Evolutionary conservation across 92 coral and sea anemone genomes (phyloP).

Genomic region (Zoanthus sansibaricus): DNA sequence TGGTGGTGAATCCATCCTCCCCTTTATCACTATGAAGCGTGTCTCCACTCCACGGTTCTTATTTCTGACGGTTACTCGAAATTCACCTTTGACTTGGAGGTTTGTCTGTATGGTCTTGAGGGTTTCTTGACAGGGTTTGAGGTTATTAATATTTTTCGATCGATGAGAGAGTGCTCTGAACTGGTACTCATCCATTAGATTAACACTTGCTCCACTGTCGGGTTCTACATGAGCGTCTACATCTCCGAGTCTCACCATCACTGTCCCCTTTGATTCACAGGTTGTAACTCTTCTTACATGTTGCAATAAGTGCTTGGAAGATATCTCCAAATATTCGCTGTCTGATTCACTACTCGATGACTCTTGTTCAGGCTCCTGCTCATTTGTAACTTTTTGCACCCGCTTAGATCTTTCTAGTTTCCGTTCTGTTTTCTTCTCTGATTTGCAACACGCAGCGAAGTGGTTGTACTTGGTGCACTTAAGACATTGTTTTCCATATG

Average conservation of each 20-base stretch:
- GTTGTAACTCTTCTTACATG: neutral
- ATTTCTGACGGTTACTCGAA: conserved; percentile 25
- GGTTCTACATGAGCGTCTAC: conserved; percentile 63
- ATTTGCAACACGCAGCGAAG: no score
- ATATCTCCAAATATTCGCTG: neutral
- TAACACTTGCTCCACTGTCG: conserved; percentile 72
- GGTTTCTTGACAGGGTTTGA: neutral
- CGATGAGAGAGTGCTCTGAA: neutral
- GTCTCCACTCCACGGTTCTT: conserved; percentile 47
- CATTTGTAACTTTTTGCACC: neutral
- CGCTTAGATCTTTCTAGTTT: neutral
- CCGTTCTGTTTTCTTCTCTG: neutral
- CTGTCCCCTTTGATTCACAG: conserved; percentile 33
- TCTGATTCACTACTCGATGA: neutral
- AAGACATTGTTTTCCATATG: no score
- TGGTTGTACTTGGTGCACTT: no score
- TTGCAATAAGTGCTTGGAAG: conserved; percentile 3
- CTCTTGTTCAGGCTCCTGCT: neutral
- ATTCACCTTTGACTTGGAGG: conserved; percentile 33
- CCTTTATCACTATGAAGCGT: conserved; percentile 49
- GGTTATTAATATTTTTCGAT: no score
- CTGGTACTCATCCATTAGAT: conserved; percentile 44
- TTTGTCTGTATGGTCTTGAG: neutral
- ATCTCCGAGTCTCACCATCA: conserved; percentile 2
- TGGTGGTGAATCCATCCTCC: conserved; percentile 59